Evolutionary conservation across 1,140 invertebrate genomes (phyloP).

Genomic region (Chionoecetes opilio): DNA sequence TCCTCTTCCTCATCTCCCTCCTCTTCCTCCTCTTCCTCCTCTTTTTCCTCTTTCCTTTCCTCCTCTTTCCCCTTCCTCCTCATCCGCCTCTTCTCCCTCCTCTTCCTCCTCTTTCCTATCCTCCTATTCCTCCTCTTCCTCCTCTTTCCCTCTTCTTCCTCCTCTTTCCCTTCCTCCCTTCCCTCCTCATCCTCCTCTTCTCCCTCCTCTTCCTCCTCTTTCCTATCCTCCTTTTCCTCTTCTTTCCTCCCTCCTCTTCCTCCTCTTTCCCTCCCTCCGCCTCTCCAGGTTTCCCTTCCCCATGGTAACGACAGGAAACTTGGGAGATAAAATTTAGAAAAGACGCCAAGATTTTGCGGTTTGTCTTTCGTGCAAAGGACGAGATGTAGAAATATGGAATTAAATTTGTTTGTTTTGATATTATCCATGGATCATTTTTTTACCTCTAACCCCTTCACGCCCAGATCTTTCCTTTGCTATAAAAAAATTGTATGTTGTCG

Average conservation of each 20-base stretch:
- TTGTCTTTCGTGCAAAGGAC: constrained; percentile 1
- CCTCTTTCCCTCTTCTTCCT: background rate
- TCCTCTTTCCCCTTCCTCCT: background rate
- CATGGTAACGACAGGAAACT: constrained; percentile 3
- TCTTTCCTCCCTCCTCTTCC: too few species aligned
- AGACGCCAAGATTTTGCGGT: background rate
- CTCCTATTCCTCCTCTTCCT: too few species aligned
- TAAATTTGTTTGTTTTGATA: background rate
- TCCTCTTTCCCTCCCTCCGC: too few species aligned
- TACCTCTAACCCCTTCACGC: too few species aligned
- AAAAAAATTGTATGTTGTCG: too few species aligned
- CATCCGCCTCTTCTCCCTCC: background rate
- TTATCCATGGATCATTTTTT: too few species aligned
- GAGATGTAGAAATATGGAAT: background rate
- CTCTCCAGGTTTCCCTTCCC: background rate
- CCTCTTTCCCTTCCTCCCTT: background rate
- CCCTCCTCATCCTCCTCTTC: too few species aligned
- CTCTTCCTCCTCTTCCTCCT: constrained; percentile 6
- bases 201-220: too few species aligned
- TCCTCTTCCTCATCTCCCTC: background rate
- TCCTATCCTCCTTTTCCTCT: too few species aligned
- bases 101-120: too few species aligned
- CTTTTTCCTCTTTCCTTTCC: background rate
- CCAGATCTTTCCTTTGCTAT: too few species aligned
- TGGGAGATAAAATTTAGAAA: constrained; percentile 9